Percentiles rank a stretch among this genome's conserved stretches.
These are phyloP conservation scores for Alviniconcha strummeri DNA, from an alignment of 2,888 invertebrate species.

Conservation along the genomic window DNA sequence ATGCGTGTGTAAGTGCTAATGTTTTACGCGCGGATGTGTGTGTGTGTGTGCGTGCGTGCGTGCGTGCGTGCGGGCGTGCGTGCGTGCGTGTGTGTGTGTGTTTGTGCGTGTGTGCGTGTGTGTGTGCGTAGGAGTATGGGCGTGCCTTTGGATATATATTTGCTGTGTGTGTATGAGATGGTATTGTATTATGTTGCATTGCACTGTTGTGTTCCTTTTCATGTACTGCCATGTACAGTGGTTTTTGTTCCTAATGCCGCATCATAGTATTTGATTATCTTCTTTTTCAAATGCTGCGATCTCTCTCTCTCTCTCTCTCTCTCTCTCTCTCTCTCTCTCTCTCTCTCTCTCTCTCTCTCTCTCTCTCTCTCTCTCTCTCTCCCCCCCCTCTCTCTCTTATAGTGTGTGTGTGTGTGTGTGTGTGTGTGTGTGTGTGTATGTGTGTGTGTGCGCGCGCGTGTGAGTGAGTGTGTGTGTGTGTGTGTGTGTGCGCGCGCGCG, in stretches of 20 bases:
- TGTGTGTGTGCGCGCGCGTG: not conserved
- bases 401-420: not conserved
- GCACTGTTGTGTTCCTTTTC: not conserved
- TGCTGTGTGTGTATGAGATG: too few species aligned
- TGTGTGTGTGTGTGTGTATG: not conserved
- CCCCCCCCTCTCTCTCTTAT: not conserved
- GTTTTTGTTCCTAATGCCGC: not conserved
- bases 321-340: not conserved
- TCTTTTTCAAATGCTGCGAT: not conserved
- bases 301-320: not conserved
- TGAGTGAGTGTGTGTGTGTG: slow-evolving; percentile 7
- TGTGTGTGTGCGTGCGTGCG: not conserved
- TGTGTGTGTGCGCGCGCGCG: not conserved
- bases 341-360: slow-evolving; percentile 3
- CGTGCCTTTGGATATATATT: too few species aligned
- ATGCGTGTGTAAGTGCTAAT: not conserved
- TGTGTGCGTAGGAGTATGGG: too few species aligned
- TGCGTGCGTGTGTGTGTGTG: not conserved
- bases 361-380: slow-evolving; percentile 8
- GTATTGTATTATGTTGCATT: not conserved
- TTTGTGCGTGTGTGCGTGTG: not conserved
- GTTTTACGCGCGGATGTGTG: not conserved
- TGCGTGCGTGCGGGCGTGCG: not conserved
- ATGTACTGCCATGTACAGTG: not conserved
- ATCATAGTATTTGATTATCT: not conserved